These are phyloP conservation scores for Drosophila nannoptera DNA, from an alignment of 1,140 invertebrate species.

Conservation along the genomic window DNA sequence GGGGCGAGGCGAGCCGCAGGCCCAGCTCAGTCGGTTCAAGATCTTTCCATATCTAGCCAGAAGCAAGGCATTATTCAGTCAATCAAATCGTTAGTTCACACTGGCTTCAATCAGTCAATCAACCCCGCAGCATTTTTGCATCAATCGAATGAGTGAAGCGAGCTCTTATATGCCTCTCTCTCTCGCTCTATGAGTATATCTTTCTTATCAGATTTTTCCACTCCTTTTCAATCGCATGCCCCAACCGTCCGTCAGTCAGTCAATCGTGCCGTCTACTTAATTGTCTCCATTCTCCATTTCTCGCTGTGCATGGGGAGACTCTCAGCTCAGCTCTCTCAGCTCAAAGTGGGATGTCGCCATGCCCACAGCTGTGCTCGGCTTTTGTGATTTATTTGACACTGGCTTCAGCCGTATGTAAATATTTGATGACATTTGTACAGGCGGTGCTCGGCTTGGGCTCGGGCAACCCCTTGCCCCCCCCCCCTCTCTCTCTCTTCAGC, in stretches of 20 bases:
- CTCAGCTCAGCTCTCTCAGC: background rate
- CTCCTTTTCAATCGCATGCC: too few relatives aligned
- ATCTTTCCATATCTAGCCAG: too few relatives aligned
- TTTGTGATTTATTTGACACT: slow-evolving; percentile 46
- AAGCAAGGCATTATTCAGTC: background rate
- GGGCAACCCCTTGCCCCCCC: too few relatives aligned
- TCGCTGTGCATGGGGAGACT: too few relatives aligned
- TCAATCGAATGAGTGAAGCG: too few relatives aligned
- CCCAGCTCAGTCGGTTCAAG: too few relatives aligned
- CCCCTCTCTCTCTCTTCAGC: slow-evolving; percentile 4
- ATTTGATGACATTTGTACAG: slow-evolving; percentile 59
- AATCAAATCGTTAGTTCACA: background rate
- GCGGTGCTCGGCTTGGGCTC: slow-evolving; percentile 1
- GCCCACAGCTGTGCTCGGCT: slow-evolving; percentile 17
- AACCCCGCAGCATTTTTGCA: too few relatives aligned
- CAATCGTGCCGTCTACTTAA: background rate
- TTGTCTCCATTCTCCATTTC: too few relatives aligned
- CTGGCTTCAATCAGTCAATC: background rate
- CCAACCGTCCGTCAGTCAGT: background rate
- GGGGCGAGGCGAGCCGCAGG: background rate
- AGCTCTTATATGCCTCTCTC: too few relatives aligned
- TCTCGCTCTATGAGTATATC: too few relatives aligned
- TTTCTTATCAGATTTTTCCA: too few relatives aligned
- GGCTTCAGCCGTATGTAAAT: slow-evolving; percentile 55
- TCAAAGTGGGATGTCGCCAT: too few relatives aligned